Evolutionary conservation across 2,888 invertebrate genomes (phyloP).

Genomic region (Keiferia lycopersicella): DNA sequence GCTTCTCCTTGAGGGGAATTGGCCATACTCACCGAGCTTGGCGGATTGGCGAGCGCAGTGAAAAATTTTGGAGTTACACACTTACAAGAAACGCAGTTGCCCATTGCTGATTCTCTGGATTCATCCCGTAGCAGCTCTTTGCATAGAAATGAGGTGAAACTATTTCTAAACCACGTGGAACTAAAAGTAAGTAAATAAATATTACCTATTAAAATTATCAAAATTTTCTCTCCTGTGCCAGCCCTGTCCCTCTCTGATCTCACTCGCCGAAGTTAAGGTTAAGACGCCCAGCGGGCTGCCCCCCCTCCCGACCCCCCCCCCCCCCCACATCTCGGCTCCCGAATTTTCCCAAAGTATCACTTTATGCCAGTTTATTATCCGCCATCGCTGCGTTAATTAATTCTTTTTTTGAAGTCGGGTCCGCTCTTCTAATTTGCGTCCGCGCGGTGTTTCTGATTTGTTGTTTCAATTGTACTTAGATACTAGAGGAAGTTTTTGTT

Average conservation of each 20-base stretch:
- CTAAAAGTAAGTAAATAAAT: too few relatives aligned
- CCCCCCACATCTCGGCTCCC: slow-evolving; percentile 53
- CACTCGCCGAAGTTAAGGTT: slow-evolving; percentile 77
- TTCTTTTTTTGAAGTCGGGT: slow-evolving; percentile 42
- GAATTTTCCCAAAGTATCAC: slow-evolving; percentile 76
- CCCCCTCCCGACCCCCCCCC: slow-evolving; percentile 42
- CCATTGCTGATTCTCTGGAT: too few relatives aligned
- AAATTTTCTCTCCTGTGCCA: not conserved
- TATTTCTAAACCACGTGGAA: too few relatives aligned
- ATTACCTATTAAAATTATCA: too few relatives aligned
- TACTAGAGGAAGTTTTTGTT: not conserved
- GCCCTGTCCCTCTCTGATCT: slow-evolving; percentile 63
- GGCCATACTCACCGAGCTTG: too few relatives aligned
- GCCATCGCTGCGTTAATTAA: slow-evolving; percentile 70
- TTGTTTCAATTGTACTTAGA: not conserved
- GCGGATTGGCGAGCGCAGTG: too few relatives aligned
- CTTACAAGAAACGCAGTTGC: too few relatives aligned
- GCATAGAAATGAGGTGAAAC: too few relatives aligned
- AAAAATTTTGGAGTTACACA: too few relatives aligned
- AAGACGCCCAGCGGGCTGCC: slow-evolving; percentile 48
- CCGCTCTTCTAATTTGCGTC: not conserved
- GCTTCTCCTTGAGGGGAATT: too few relatives aligned
- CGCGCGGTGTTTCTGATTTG: not conserved
- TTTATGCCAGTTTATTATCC: slow-evolving; percentile 78
- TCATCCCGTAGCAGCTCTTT: too few relatives aligned